phyloP scores from a whole-genome alignment of 2,888 invertebrate genomes.

The Agrilus biguttatus region DNA sequence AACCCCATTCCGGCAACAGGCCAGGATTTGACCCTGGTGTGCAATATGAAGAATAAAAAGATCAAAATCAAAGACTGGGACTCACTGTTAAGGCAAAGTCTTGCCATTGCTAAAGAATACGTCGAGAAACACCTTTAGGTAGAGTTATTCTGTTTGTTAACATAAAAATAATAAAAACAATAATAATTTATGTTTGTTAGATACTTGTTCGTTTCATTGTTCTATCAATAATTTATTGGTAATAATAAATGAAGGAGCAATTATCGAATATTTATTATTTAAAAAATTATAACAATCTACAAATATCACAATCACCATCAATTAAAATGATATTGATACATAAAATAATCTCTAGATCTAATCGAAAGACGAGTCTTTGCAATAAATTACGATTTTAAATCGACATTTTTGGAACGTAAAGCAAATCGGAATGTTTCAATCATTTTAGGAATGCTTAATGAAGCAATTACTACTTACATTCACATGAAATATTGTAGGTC shows the following conservation, averaged over 20 bases:
- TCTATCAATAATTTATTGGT: too few species aligned
- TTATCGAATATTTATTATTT: conserved; percentile 1
- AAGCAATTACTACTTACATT: too few species aligned
- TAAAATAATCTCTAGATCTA: too few species aligned
- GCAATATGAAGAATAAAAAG: conserved; percentile 54
- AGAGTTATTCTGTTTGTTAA: neutral
- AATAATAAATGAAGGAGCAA: conserved; percentile 1
- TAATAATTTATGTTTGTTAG: too few species aligned
- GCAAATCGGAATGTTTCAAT: too few species aligned
- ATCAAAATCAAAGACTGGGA: conserved; percentile 43
- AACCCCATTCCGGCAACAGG: conserved; percentile 36
- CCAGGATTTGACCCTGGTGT: conserved; percentile 41
- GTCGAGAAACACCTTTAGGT: conserved; percentile 26
- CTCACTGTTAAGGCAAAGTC: conserved; percentile 44
- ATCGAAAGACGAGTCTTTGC: too few species aligned
- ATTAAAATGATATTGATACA: neutral
- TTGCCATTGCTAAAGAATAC: conserved; percentile 41
- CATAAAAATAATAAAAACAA: neutral
- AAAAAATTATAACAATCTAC: conserved; percentile 1
- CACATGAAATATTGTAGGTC: too few species aligned
- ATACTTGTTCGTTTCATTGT: too few species aligned
- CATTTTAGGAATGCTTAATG: too few species aligned
- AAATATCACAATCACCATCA: neutral
- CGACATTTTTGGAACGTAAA: too few species aligned
- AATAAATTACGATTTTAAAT: too few species aligned